These are phyloP conservation scores for Bradysia coprophila DNA, from an alignment of 1,140 invertebrate species.

Conservation along the genomic window DNA sequence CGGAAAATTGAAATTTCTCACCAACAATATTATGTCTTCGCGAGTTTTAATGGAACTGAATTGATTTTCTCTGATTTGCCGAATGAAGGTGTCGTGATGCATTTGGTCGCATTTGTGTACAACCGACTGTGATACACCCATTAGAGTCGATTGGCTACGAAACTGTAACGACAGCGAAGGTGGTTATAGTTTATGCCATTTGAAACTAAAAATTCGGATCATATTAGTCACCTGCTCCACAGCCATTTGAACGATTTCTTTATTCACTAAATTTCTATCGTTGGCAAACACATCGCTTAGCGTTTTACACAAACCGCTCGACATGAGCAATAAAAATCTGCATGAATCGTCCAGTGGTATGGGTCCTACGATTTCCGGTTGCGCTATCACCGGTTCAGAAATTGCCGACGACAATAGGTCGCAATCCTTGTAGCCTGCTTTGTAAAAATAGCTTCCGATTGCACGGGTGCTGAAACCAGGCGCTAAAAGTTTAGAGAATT, in stretches of 20 bases:
- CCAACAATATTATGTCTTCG: slow-evolving; percentile 68
- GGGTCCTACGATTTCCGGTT: slow-evolving; percentile 65
- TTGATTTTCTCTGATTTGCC: slow-evolving; percentile 24
- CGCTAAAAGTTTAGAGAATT: slow-evolving; percentile 30
- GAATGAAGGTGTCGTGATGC: slow-evolving; percentile 65
- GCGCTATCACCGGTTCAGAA: slow-evolving; percentile 62
- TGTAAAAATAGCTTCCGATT: slow-evolving; percentile 77
- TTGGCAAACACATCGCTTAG: slow-evolving; percentile 54
- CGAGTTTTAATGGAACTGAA: slow-evolving; percentile 23
- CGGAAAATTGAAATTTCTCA: slow-evolving; percentile 73
- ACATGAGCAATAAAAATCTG: slow-evolving; percentile 72
- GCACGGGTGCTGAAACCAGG: slow-evolving; percentile 57
- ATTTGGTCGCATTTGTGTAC: slow-evolving; percentile 68
- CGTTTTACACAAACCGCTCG: slow-evolving; percentile 65
- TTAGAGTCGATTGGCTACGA: slow-evolving; percentile 55
- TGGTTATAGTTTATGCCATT: slow-evolving; percentile 1
- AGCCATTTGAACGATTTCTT: slow-evolving; percentile 57
- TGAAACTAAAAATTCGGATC: neutral
- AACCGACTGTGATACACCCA: slow-evolving; percentile 69
- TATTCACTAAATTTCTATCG: slow-evolving; percentile 58
- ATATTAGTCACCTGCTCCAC: slow-evolving; percentile 42
- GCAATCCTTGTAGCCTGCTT: slow-evolving; percentile 71
- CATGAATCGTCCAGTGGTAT: slow-evolving; percentile 62
- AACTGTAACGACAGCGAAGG: slow-evolving; percentile 40
- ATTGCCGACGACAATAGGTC: slow-evolving; percentile 44